Evolutionary conservation across 2,888 invertebrate species (phyloP), one percentile per base, ranked within the genome.

Genomic region (Ectemnius lituratus): DNA sequence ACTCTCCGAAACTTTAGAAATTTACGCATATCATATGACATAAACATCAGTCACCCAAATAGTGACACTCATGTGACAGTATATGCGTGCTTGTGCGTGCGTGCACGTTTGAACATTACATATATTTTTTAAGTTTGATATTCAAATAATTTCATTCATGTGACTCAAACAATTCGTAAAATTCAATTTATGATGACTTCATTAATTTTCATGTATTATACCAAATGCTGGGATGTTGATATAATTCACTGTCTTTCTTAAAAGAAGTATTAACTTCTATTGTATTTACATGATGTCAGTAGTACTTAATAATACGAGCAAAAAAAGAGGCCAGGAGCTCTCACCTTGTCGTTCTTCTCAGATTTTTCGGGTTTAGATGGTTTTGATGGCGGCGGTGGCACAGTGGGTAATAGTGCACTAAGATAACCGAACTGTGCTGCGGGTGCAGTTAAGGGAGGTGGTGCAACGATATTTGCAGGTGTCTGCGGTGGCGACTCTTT

Each of bases 291-390:
- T 23, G 23, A 23, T 23, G 23, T 3, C 23, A 23, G 23, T 23
- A 23, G 23, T 23, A 23, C 2, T 23, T 13, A 23, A 23, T 3
- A 23, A 23, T 23, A 23, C 23, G 37, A 6, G 37, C 8, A 11
- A 11, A 11, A 37, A 37, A 37, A 4, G 23, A 23, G 37, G 37
- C 8, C 37, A 37, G 37, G 37, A 8, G n/a, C 52, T 82, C 52
- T 82, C 80, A 86, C 84, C 84, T 88, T 87, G 49, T 87, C 86
- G 59, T 78, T 76, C 64, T 86, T 86, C 45, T 88, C 88, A 16
- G 70, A 13, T 76, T 89, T 88, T n/a, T 88, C 88, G 4, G 69
- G 1, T 74, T 88, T 88, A 4, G 77, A 13, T 57, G 66, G 70
- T 67, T 88, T 86, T 14, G 81, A 57, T n/a, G 85, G 75, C 70